Conservation (phyloP, 2,113 vertebrate species). For the Euleptes europaea region DNA sequence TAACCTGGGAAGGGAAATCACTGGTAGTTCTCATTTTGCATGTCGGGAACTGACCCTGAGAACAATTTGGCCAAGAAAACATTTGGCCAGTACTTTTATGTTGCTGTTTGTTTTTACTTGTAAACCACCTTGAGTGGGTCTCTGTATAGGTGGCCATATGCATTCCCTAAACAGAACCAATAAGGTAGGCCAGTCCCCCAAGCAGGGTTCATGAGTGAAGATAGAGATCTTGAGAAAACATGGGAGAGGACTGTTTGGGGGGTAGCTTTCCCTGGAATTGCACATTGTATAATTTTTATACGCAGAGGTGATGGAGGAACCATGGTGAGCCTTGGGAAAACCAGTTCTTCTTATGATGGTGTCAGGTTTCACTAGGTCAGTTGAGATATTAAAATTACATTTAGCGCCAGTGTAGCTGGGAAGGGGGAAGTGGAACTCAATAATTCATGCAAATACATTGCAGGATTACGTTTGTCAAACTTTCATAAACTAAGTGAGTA, state of each 20-base stretch:
- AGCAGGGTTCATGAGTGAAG: background rate
- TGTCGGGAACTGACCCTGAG: background rate
- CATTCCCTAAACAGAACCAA: too few relatives aligned
- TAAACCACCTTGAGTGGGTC: too few relatives aligned
- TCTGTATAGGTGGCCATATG: too few relatives aligned
- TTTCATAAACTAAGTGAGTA: conserved; percentile 34
- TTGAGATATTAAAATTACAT: conserved; percentile 13
- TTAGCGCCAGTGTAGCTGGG: background rate
- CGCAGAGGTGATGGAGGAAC: conserved; percentile 31
- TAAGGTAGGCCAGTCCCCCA: too few relatives aligned
- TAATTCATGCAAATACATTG: conserved; percentile 3
- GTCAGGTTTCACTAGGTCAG: conserved; percentile 34
- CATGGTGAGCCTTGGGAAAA: conserved; percentile 10
- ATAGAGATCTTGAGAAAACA: background rate
- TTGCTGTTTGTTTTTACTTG: too few relatives aligned
- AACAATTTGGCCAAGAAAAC: background rate
- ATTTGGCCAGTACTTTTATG: background rate
- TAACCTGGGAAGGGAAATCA: background rate
- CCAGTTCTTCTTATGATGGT: background rate
- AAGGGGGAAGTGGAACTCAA: background rate
- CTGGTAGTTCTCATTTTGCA: background rate
- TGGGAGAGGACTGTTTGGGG: background rate
- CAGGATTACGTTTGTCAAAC: conserved; percentile 14
- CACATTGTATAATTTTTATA: conserved; percentile 33
- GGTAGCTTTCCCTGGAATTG: conserved; percentile 18